phyloP scores from a whole-genome alignment of 1,140 invertebrate species.

The Chionoecetes opilio region DNA sequence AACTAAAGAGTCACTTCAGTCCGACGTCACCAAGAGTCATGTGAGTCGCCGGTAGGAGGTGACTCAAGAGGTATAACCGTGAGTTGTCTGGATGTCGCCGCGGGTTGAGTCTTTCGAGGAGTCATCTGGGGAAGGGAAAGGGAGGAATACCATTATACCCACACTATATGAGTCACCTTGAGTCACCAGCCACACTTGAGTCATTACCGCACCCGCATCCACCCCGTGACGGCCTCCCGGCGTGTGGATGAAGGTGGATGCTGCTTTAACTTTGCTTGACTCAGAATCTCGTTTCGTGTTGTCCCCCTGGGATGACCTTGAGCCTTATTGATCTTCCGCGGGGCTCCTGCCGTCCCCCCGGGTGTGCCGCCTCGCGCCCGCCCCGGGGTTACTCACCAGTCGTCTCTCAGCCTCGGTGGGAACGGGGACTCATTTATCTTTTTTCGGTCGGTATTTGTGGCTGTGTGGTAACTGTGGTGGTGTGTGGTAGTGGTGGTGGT shows the following conservation, averaged over 20 bases:
- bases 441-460: background rate
- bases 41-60: background rate
- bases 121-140: background rate
- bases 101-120: background rate
- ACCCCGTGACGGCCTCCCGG: background rate
- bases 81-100: background rate
- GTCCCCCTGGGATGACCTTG: constrained; percentile 22
- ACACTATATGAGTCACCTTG: background rate
- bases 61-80: background rate
- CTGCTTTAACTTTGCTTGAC: background rate
- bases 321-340: background rate
- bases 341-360: background rate
- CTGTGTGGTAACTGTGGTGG: background rate
- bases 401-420: background rate
- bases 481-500: background rate
- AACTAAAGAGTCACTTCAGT: background rate
- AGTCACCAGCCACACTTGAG: too few species aligned
- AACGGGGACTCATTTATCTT: background rate
- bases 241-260: background rate
- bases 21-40: background rate
- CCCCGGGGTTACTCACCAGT: background rate
- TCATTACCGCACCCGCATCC: background rate
- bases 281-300: background rate
- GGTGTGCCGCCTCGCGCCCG: background rate
- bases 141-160: background rate